These are phyloP conservation scores for Autographa gamma DNA, from an alignment of 2,888 invertebrate species.

Conservation along the genomic window DNA sequence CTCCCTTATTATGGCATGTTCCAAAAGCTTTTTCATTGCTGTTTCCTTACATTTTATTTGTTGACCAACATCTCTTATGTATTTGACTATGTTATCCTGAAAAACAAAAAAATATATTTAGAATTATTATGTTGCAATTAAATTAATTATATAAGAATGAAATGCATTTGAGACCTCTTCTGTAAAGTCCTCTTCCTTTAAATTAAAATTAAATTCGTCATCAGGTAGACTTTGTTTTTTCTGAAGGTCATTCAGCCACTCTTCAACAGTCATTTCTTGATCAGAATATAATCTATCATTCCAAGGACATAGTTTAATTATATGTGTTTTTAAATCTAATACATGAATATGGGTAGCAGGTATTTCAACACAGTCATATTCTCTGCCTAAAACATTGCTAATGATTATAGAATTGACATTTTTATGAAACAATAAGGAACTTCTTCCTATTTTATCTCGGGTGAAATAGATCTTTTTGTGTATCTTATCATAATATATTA, in stretches of 20 bases:
- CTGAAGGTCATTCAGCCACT: conserved; percentile 73
- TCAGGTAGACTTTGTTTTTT: conserved; percentile 75
- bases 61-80: conserved; percentile 67
- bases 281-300: conserved; percentile 56
- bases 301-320: conserved; percentile 76
- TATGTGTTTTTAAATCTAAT: conserved; percentile 77
- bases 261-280: conserved; percentile 63
- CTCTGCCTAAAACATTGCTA: conserved; percentile 87
- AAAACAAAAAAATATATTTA: conserved; percentile 45
- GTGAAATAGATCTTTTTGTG: conserved; percentile 92
- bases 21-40: conserved; percentile 79
- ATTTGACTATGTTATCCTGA: conserved; percentile 71
- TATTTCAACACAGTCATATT: conserved; percentile 88
- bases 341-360: conserved; percentile 90
- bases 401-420: conserved; percentile 77
- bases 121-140: neutral
- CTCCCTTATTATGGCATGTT: conserved; percentile 71
- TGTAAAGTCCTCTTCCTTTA: conserved; percentile 56
- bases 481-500: conserved; percentile 92
- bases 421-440: conserved; percentile 92
- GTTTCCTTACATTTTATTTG: conserved; percentile 66
- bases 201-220: conserved; percentile 72
- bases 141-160: no score
- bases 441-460: conserved; percentile 95
- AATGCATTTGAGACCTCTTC: conserved; percentile 64